Evolutionary conservation across 2,797 vertebrate genomes (phyloP).

Genomic region (Thalassophryne amazonica): DNA sequence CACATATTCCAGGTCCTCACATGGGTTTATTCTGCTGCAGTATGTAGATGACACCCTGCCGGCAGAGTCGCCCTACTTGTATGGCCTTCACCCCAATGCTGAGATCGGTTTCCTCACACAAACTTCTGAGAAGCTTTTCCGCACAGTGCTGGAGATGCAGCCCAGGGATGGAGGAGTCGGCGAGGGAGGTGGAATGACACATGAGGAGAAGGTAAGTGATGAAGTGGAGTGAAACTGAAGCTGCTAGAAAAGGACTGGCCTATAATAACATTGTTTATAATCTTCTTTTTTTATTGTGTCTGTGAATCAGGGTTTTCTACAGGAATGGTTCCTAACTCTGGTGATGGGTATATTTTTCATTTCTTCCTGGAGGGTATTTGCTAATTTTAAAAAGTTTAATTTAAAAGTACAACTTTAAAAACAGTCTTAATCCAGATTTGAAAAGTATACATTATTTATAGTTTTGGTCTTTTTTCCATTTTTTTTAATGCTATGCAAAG

Average conservation of each 20-base stretch:
- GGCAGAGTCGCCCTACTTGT: constrained; percentile 88
- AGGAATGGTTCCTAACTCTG: too few species aligned
- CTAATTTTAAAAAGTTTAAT: too few species aligned
- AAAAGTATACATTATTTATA: too few species aligned
- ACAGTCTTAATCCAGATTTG: too few species aligned
- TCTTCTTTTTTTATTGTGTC: too few species aligned
- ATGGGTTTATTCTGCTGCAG: constrained; percentile 58
- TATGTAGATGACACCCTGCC: constrained; percentile 88
- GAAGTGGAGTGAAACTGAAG: background rate
- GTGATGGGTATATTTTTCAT: too few species aligned
- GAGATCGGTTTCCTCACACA: constrained; percentile 94
- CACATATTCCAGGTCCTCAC: background rate
- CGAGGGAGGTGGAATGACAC: constrained; percentile 62
- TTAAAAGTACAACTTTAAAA: too few species aligned
- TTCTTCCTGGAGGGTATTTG: too few species aligned
- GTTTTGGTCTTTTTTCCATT: too few species aligned
- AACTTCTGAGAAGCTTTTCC: constrained; percentile 90
- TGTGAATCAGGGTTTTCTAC: too few species aligned
- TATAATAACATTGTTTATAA: background rate
- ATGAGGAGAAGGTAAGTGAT: constrained; percentile 90
- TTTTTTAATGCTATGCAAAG: too few species aligned
- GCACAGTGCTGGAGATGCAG: constrained; percentile 88
- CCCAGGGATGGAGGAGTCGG: constrained; percentile 75
- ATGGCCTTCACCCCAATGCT: constrained; percentile 92
- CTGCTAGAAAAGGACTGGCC: background rate